phyloP scores from a whole-genome alignment of 2,113 vertebrate species.

The Microcebus ravelobensis region DNA sequence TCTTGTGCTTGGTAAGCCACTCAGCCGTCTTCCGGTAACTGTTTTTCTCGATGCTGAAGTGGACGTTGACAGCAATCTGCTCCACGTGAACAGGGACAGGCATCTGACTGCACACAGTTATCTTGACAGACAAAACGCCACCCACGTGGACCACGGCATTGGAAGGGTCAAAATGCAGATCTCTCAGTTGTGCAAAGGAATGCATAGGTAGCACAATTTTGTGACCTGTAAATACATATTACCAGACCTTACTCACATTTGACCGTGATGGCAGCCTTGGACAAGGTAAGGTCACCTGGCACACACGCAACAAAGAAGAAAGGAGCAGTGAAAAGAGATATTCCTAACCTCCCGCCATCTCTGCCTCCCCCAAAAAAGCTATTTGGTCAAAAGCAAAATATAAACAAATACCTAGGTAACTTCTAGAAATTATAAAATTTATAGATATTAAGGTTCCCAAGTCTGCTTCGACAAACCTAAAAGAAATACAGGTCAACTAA shows the following conservation, averaged over 20 bases:
- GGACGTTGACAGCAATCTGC: conserved; percentile 90
- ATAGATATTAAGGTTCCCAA: not conserved
- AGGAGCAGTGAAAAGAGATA: not conserved
- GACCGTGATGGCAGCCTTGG: not conserved
- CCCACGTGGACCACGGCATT: conserved; percentile 93
- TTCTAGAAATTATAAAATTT: not conserved
- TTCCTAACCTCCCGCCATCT: not conserved
- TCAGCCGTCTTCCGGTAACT: conserved; percentile 89
- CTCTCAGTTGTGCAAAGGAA: conserved; percentile 91
- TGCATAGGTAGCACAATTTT: conserved; percentile 90
- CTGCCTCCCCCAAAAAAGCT: not conserved
- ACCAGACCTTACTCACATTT: not conserved
- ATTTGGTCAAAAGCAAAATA: not conserved
- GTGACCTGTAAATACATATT: conserved; percentile 82
- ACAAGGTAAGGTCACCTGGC: accelerated
- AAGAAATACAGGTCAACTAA: not conserved
- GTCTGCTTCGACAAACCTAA: not conserved
- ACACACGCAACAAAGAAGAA: accelerated
- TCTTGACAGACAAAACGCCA: conserved; percentile 90
- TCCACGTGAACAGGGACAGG: conserved; percentile 91
- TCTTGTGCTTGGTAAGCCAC: conserved; percentile 88
- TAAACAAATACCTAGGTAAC: not conserved
- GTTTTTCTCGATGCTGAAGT: conserved; percentile 93
- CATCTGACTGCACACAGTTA: conserved; percentile 93
- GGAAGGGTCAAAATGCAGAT: conserved; percentile 91